Conservation (phyloP, 2,797 vertebrate species). For the Artibeus jamaicensis region DNA sequence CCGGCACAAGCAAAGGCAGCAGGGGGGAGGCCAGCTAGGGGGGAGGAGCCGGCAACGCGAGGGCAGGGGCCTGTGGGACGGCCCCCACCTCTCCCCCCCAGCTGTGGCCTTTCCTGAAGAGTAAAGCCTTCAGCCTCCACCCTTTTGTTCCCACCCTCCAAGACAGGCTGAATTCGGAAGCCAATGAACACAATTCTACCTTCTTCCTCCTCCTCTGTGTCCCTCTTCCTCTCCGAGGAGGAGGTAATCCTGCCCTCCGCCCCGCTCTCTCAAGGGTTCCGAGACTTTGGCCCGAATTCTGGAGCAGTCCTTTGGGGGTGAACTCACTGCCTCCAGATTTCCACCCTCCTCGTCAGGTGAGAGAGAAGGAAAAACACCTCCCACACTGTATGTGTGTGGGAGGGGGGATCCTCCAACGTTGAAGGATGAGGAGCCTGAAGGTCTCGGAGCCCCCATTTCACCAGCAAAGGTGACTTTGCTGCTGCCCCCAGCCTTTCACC, state of each 20-base stretch:
- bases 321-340: not conserved
- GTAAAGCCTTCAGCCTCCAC: not conserved
- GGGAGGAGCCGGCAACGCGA: not conserved
- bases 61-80: not conserved
- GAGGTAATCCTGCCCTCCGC: not conserved
- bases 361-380: not conserved
- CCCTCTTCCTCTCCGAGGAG: not conserved
- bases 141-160: not conserved
- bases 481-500: not conserved
- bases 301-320: not conserved
- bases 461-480: not conserved
- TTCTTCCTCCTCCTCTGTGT: not conserved
- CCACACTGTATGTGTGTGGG: not conserved
- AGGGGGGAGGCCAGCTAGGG: not conserved
- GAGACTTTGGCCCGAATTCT: slow-evolving; percentile 35
- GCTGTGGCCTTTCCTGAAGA: not conserved
- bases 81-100: not conserved
- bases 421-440: not conserved
- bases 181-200: not conserved
- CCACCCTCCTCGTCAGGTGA: not conserved
- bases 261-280: not conserved
- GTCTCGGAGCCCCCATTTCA: not conserved
- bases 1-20: not conserved
- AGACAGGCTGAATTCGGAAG: slow-evolving; percentile 1
- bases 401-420: not conserved